These are phyloP conservation scores for Pseudopleuronectes americanus DNA, from an alignment of 2,797 vertebrate genomes.

Conservation along the genomic window DNA sequence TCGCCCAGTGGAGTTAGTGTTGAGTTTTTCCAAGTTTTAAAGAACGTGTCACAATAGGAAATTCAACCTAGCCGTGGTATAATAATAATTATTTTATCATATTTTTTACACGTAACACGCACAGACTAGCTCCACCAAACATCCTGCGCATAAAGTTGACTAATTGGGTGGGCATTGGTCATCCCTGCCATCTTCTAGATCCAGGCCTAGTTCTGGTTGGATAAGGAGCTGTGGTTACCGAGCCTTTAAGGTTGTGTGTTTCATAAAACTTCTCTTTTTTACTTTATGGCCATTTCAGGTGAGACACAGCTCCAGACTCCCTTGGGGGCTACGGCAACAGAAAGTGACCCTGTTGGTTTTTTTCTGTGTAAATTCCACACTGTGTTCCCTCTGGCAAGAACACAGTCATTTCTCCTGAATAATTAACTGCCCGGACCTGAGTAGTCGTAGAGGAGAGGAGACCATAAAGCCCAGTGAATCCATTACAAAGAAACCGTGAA, in stretches of 20 bases:
- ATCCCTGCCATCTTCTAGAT: no score
- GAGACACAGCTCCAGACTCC: conserved; percentile 20
- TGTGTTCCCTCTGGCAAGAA: conserved; percentile 37
- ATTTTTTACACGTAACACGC: no score
- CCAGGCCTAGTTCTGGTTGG: no score
- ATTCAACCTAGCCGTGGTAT: no score
- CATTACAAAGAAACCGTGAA: conserved; percentile 29
- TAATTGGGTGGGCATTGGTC: no score
- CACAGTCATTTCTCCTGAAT: conserved; percentile 38
- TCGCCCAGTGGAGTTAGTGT: no score
- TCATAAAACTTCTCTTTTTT: not conserved
- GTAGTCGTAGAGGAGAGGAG: conserved; percentile 15
- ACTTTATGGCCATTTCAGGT: conserved; percentile 21
- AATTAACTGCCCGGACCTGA: conserved; percentile 52
- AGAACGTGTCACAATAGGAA: no score
- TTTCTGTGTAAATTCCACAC: conserved; percentile 39
- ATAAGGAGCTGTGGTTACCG: not conserved
- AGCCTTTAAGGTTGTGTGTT: not conserved
- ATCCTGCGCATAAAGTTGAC: no score
- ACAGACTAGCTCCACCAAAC: no score
- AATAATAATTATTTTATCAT: no score
- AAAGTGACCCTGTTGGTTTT: conserved; percentile 47
- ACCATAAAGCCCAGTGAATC: conserved; percentile 30
- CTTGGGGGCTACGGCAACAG: conserved; percentile 10
- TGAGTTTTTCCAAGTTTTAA: no score